These are phyloP conservation scores for Trachelus troglodyta DNA, from an alignment of 2,888 invertebrate species.

Conservation along the genomic window DNA sequence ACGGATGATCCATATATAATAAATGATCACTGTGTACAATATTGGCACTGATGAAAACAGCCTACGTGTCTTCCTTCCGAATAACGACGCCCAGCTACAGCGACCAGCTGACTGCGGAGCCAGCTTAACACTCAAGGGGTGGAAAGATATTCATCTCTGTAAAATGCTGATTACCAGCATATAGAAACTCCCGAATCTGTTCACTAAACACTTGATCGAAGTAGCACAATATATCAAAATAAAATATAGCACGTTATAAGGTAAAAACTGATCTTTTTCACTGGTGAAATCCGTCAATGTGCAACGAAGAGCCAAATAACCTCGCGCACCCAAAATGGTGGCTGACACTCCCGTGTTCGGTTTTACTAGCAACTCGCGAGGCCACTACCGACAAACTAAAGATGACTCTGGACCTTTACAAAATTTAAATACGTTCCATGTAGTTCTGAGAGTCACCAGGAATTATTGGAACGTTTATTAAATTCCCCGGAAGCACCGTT, in stretches of 20 bases:
- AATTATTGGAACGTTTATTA: neutral
- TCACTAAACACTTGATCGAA: neutral
- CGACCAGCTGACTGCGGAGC: constrained; percentile 46
- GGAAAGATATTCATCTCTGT: neutral
- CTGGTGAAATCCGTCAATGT: constrained; percentile 14
- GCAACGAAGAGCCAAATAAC: constrained; percentile 6
- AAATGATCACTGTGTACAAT: neutral
- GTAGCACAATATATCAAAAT: neutral
- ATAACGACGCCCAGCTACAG: constrained; percentile 15
- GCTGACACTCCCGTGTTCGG: constrained; percentile 55
- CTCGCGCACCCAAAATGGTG: constrained; percentile 60
- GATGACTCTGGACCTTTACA: neutral
- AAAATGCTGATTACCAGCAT: neutral
- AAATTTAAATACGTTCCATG: neutral
- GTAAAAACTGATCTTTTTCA: neutral
- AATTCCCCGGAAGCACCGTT: neutral
- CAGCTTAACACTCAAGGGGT: constrained; percentile 8
- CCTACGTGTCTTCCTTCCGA: neutral
- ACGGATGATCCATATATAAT: neutral
- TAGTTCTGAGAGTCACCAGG: neutral
- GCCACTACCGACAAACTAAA: neutral
- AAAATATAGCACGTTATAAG: neutral
- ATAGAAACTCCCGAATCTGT: neutral
- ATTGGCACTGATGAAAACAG: neutral
- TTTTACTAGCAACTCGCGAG: neutral